Evolutionary conservation across 2,113 vertebrate genomes (phyloP).

Genomic region (Cheilinus undulatus): DNA sequence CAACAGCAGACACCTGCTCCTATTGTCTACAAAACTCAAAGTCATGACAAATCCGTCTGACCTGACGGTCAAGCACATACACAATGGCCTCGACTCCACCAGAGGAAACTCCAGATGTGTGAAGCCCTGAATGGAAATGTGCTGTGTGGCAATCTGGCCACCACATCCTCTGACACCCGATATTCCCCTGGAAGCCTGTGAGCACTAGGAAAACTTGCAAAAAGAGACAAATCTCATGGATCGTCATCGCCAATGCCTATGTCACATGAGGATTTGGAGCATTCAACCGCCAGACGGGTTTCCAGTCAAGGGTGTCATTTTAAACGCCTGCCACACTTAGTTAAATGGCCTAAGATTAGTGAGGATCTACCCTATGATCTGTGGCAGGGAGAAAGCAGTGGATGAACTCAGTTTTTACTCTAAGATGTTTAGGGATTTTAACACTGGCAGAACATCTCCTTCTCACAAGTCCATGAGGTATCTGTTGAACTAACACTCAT

Average conservation of each 20-base stretch:
- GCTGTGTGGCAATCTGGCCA: background rate
- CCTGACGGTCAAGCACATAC: background rate
- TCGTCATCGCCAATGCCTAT: constrained; percentile 5
- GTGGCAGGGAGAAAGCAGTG: constrained; percentile 25
- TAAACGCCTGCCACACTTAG: constrained; percentile 6
- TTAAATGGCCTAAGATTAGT: background rate
- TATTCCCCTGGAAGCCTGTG: background rate
- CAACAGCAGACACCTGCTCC: constrained; percentile 8
- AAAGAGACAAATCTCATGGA: background rate
- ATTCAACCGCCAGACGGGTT: constrained; percentile 34
- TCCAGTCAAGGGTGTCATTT: constrained; percentile 52
- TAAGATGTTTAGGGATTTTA: background rate
- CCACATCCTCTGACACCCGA: constrained; percentile 38
- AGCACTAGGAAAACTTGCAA: background rate
- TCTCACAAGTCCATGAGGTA: background rate
- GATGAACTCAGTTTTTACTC: constrained; percentile 16
- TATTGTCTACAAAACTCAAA: constrained; percentile 18
- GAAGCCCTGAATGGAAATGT: constrained; percentile 30
- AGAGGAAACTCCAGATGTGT: constrained; percentile 32
- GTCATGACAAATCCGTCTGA: constrained; percentile 20
- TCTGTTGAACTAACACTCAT: constrained; percentile 1
- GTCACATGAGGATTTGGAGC: constrained; percentile 27
- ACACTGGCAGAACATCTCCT: background rate
- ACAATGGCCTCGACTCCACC: constrained; percentile 4
- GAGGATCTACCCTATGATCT: constrained; percentile 18